These are phyloP conservation scores for Prunella fulvescens DNA, from an alignment of 2,113 vertebrate genomes.

Conservation along the genomic window DNA sequence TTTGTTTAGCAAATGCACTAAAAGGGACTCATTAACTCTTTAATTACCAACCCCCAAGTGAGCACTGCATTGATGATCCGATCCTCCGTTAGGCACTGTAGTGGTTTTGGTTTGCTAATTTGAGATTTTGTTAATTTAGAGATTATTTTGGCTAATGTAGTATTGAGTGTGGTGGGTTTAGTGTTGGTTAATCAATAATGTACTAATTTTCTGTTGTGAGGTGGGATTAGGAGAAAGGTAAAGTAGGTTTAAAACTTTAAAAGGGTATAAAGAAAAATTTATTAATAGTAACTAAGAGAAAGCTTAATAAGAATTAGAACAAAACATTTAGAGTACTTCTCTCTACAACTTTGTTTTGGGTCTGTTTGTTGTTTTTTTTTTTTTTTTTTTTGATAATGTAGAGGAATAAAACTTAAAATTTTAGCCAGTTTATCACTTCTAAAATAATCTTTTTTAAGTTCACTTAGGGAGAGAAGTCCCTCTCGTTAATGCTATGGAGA, in stretches of 20 bases:
- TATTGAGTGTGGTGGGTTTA: background rate
- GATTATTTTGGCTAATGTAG: background rate
- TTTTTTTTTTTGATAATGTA: background rate
- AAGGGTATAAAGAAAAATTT: background rate
- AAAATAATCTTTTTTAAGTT: background rate
- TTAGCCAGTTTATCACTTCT: background rate
- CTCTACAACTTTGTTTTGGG: background rate
- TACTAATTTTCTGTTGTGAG: background rate
- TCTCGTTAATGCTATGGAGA: background rate
- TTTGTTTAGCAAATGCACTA: background rate
- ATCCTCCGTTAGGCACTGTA: background rate
- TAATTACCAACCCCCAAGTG: accelerated
- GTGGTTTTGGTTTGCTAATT: background rate
- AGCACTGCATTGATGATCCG: background rate
- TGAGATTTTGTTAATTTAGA: background rate
- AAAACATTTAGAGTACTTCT: background rate
- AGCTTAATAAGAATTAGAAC: background rate
- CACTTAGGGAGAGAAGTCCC: background rate
- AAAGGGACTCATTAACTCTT: background rate
- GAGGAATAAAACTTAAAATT: background rate
- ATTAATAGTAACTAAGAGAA: background rate
- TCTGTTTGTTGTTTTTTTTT: no score
- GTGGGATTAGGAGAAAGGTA: background rate
- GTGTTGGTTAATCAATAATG: background rate
- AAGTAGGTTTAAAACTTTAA: background rate